These are phyloP conservation scores for Darevskia nairensis DNA, from an alignment of 2,797 vertebrate species.

Conservation along the genomic window DNA sequence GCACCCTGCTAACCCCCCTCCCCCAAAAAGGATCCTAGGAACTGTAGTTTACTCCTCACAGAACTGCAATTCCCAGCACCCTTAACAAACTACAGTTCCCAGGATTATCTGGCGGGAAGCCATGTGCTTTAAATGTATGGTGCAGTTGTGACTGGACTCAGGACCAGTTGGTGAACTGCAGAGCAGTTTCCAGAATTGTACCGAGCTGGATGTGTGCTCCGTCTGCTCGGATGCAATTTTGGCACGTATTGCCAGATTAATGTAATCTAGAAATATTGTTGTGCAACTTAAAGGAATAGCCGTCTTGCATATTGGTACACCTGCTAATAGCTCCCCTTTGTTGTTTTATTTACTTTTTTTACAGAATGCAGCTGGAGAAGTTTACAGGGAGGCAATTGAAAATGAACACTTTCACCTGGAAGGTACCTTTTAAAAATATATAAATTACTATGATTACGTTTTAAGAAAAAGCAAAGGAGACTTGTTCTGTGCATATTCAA, in stretches of 20 bases:
- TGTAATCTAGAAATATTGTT: not conserved
- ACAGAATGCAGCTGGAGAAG: constrained; percentile 88
- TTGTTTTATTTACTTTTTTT: constrained; percentile 54
- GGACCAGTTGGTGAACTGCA: too few species aligned
- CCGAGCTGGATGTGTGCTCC: too few species aligned
- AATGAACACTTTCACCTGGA: constrained; percentile 94
- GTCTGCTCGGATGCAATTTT: not conserved
- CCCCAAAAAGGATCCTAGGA: too few species aligned
- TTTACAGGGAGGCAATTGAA: constrained; percentile 85
- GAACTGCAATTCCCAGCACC: too few species aligned
- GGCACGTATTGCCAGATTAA: constrained; percentile 5
- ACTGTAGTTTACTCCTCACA: too few species aligned
- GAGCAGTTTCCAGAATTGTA: too few species aligned
- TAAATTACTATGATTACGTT: constrained; percentile 3
- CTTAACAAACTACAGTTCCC: too few species aligned
- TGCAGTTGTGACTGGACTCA: too few species aligned
- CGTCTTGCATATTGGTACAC: constrained; percentile 28
- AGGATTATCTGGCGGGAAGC: too few species aligned
- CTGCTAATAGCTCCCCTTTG: constrained; percentile 27
- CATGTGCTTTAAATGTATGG: too few species aligned
- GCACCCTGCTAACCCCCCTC: too few species aligned
- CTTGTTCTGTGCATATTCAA: not conserved
- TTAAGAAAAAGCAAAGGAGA: not conserved
- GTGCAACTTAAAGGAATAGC: not conserved
- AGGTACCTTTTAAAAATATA: constrained; percentile 80